A percentile compares a stretch with the other conserved stretches of the same genome.
phyloP scores from a whole-genome alignment of 2,797 vertebrate genomes.

The Ciconia nigra region DNA sequence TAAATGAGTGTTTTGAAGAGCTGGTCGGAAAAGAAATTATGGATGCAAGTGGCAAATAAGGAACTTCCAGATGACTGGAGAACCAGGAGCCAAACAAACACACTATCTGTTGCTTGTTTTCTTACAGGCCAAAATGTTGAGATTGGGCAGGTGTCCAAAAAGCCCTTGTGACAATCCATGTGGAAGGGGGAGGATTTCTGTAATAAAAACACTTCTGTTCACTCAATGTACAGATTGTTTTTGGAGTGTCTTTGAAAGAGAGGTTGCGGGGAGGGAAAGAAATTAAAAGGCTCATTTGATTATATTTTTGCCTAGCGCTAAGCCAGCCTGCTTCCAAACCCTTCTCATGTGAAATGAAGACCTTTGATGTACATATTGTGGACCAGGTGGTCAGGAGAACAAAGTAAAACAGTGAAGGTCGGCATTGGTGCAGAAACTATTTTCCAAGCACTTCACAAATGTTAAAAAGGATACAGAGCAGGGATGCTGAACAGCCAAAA shows the following conservation, averaged over 20 bases:
- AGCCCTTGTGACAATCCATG: conserved; percentile 26
- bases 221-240: conserved; percentile 47
- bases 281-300: conserved; percentile 51
- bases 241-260: conserved; percentile 52
- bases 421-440: background rate
- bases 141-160: conserved; percentile 58
- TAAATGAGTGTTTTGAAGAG: conserved; percentile 1
- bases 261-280: background rate
- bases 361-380: conserved; percentile 42
- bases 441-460: background rate
- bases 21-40: conserved; percentile 7
- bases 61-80: conserved; percentile 35
- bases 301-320: background rate
- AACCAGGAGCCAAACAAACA: conserved; percentile 48
- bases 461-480: background rate
- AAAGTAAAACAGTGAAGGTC: conserved; percentile 22
- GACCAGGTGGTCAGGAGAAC: conserved; percentile 39
- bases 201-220: conserved; percentile 66
- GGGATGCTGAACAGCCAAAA: background rate
- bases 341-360: conserved; percentile 23
- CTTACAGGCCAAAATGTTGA: conserved; percentile 58
- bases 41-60: conserved; percentile 38
- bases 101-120: conserved; percentile 59
- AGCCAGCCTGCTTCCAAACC: conserved; percentile 16
- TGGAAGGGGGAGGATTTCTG: conserved; percentile 52